phyloP scores from a whole-genome alignment of 1,140 invertebrate species.

The Drosophila sulfurigaster region DNA sequence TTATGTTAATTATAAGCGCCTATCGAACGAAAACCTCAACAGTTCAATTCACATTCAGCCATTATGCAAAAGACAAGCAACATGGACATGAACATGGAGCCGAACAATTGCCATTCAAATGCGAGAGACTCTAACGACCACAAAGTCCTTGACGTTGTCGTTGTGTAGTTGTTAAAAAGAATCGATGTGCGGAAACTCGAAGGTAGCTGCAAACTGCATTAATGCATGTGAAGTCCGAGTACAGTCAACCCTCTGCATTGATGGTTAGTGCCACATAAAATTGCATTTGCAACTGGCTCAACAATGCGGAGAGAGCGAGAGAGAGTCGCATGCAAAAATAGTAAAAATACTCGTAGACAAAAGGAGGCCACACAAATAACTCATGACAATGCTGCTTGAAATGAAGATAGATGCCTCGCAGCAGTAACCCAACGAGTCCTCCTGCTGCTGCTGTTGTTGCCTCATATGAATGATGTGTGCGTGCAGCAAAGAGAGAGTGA shows the following conservation, averaged over 20 bases:
- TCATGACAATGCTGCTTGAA: slow-evolving; percentile 60
- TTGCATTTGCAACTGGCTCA: slow-evolving; percentile 29
- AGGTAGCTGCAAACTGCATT: slow-evolving; percentile 39
- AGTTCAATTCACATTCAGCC: background rate
- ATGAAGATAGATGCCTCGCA: slow-evolving; percentile 74
- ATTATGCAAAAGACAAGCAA: background rate
- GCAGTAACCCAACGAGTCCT: slow-evolving; percentile 15
- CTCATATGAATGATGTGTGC: slow-evolving; percentile 67
- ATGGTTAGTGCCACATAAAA: slow-evolving; percentile 16
- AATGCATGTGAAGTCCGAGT: slow-evolving; percentile 26
- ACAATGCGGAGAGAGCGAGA: slow-evolving; percentile 16
- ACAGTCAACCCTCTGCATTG: slow-evolving; percentile 5
- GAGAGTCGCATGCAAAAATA: slow-evolving; percentile 31
- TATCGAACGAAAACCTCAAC: background rate
- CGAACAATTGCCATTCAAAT: slow-evolving; percentile 19
- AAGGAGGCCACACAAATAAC: slow-evolving; percentile 62
- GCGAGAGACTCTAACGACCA: slow-evolving; percentile 7
- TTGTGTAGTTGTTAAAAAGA: slow-evolving; percentile 8
- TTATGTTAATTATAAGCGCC: slow-evolving; percentile 17
- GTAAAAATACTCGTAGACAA: slow-evolving; percentile 38
- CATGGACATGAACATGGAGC: background rate
- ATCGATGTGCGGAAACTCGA: slow-evolving; percentile 15
- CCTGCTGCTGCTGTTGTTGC: background rate
- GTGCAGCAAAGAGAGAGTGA: background rate
- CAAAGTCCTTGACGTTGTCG: background rate